phyloP scores from a whole-genome alignment of 2,888 invertebrate species.

The Protophormia terraenovae region DNA sequence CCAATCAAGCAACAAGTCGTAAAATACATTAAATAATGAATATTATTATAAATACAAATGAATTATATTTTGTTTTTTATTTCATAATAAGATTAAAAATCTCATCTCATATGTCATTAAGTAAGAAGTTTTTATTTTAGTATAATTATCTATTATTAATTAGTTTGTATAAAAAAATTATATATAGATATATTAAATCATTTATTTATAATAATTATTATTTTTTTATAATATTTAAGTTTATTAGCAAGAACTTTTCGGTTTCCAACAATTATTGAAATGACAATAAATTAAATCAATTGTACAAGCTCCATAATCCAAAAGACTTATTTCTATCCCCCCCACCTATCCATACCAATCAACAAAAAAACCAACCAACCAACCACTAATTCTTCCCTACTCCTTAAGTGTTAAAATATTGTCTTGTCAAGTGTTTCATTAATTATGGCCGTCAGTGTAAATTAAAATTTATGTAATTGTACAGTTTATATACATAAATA shows the following conservation, averaged over 20 bases:
- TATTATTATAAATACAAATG: not conserved
- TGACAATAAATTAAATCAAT: conserved; percentile 56
- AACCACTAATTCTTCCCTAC: too few species aligned
- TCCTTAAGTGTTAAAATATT: conserved; percentile 32
- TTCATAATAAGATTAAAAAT: conserved; percentile 2
- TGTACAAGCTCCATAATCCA: conserved; percentile 27
- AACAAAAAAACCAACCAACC: not conserved
- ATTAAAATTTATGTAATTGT: conserved; percentile 60
- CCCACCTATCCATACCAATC: not conserved
- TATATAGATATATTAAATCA: not conserved
- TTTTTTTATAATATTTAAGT: conserved; percentile 2
- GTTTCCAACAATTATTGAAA: conserved; percentile 46
- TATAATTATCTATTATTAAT: conserved; percentile 31
- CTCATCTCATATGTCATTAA: conserved; percentile 51
- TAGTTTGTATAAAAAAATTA: conserved; percentile 18
- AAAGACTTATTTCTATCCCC: not conserved
- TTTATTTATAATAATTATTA: not conserved
- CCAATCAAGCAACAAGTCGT: not conserved
- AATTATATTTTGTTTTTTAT: not conserved
- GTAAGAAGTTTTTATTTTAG: conserved; percentile 32
- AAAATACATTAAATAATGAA: not conserved
- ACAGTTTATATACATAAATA: conserved; percentile 65
- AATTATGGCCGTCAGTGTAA: conserved; percentile 61
- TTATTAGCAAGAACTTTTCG: conserved; percentile 25
- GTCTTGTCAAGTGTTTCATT: conserved; percentile 61